Evolutionary conservation across 2,797 vertebrate genomes (phyloP).

Genomic region (Urophycis tenuis): DNA sequence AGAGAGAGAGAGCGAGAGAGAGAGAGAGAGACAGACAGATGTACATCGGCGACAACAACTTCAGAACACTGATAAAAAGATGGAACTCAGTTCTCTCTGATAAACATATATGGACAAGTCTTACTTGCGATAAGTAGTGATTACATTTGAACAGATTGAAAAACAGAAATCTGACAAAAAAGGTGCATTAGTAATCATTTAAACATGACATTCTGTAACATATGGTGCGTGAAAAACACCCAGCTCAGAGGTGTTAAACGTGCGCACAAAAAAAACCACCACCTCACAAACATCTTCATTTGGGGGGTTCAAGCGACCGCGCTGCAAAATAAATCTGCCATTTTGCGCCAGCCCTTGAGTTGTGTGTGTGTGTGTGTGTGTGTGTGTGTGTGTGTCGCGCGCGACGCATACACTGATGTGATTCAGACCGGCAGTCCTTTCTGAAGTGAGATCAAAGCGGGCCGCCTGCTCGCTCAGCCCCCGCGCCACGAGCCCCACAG

Average conservation of each 20-base stretch:
- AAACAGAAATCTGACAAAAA: not conserved
- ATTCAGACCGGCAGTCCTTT: constrained; percentile 72
- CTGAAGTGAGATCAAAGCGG: constrained; percentile 77
- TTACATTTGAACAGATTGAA: constrained; percentile 7
- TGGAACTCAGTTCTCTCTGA: not conserved
- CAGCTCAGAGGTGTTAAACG: constrained; percentile 30
- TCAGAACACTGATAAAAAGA: not conserved
- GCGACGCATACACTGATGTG: no score
- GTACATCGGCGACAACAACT: constrained; percentile 24
- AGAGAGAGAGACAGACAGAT: constrained; percentile 33
- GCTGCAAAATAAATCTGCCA: constrained; percentile 60
- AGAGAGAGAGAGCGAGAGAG: not conserved
- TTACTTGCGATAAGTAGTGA: constrained; percentile 7
- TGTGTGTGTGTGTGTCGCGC: constrained; percentile 57
- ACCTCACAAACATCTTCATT: constrained; percentile 46
- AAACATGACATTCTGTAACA: not conserved
- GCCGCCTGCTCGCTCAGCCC: constrained; percentile 69
- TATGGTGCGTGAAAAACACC: constrained; percentile 49
- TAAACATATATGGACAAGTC: not conserved
- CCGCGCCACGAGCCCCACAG: constrained; percentile 70
- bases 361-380: constrained; percentile 58
- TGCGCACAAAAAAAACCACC: constrained; percentile 43
- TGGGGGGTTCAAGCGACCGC: constrained; percentile 20
- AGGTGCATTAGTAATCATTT: not conserved
- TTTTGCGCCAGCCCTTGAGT: constrained; percentile 60